Conservation (phyloP, 1,140 invertebrate genomes). For the Diuraphis noxia region DNA sequence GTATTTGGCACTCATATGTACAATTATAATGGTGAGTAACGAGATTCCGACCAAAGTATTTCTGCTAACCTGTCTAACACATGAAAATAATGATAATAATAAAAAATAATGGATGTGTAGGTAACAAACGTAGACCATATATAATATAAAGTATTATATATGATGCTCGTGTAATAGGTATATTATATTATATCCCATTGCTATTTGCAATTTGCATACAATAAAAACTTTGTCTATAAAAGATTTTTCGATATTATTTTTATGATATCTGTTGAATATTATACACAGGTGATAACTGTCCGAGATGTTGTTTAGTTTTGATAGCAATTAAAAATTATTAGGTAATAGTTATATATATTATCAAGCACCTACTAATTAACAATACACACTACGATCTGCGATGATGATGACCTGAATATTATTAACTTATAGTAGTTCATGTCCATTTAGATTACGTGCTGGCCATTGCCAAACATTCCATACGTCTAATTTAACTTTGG, state of each 20-base stretch:
- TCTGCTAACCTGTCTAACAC: not conserved
- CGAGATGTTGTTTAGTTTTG: not conserved
- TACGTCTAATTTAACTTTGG: constrained; percentile 32
- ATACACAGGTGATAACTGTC: not conserved
- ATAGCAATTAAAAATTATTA: not conserved
- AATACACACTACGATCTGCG: not conserved
- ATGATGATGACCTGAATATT: constrained; percentile 22
- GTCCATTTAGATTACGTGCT: not conserved
- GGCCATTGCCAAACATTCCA: constrained; percentile 37
- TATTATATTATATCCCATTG: not conserved
- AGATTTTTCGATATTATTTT: not conserved
- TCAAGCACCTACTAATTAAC: not conserved
- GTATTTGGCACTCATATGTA: constrained; percentile 59
- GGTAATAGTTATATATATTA: not conserved
- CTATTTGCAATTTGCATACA: not conserved
- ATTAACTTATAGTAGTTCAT: constrained; percentile 29
- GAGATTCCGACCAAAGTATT: not conserved
- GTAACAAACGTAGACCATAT: not conserved
- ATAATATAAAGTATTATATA: not conserved
- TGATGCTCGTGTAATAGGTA: not conserved
- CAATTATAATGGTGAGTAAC: constrained; percentile 58
- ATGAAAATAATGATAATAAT: not conserved
- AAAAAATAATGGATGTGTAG: not conserved
- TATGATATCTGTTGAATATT: not conserved
- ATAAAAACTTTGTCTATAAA: not conserved